Evolutionary conservation across 2,797 vertebrate species (phyloP), one percentile per base, ranked within the genome.

Genomic region (Acanthiza pusilla): DNA sequence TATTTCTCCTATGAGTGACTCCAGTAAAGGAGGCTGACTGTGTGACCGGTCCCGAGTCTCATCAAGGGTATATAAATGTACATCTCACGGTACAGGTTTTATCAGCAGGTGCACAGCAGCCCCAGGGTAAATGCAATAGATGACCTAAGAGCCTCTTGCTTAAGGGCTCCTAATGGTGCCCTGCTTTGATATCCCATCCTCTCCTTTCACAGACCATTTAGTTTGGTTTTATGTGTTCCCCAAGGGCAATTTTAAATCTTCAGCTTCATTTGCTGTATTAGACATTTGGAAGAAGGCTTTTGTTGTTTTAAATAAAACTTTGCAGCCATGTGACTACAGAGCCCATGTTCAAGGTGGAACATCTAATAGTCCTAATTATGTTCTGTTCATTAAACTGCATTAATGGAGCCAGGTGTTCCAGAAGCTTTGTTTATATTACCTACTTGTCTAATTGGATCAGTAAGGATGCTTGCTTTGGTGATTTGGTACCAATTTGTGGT

Each of bases 251-350:
- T 95, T 91, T 55, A 86, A 94, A 88, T 81, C 88, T 91, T 96
- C 68, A 80, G 90, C 89, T 92, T 93, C 88, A 93, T 96, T 93
- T 94, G 88, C 57, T 90, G 3, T 79, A 51, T 94, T 79, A 82
- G 72, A 68, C 63, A 50, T 89, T 94, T 88, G 71, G 76, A 84
- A 81, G 67, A 94, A 65, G 27, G 23, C 10, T 48, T 91, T 74
- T 81, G 61, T 85, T 94, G 75, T 80, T 88, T 83, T 78, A 94
- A 95, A 57, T 78, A 82, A 91, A 91, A 80, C 53, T 91, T 92
- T 0, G 0, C 54, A 70, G 17, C 78, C 38, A 13, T 89, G 74
- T 94, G 88, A 92, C 36, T 38, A 30, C 62, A 47, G 26, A 86
- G 47, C 47, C 84, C 74, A 40, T 62, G 74, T 70, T 88, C 74